Conservation (phyloP, 2,888 invertebrate genomes). For the Mythimna pallens region DNA sequence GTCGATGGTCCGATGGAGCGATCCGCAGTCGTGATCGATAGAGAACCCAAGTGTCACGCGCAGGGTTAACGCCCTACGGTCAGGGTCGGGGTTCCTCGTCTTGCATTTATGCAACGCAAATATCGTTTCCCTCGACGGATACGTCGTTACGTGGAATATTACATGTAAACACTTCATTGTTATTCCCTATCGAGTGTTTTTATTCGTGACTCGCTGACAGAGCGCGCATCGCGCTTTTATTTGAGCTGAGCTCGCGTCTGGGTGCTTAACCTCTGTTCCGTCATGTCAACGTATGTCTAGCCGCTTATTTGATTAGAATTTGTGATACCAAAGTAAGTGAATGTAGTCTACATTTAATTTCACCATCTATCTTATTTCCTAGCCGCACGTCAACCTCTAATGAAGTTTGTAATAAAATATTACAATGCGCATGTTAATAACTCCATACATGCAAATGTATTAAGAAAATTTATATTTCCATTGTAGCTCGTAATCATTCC, state of each 20-base stretch:
- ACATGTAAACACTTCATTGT: constrained; percentile 85
- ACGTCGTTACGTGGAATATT: constrained; percentile 86
- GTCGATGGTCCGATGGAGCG: constrained; percentile 80
- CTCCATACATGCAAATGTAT: constrained; percentile 31
- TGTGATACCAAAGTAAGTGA: constrained; percentile 25
- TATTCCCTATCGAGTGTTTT: constrained; percentile 80
- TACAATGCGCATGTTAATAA: constrained; percentile 35
- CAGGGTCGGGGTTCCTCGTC: constrained; percentile 85
- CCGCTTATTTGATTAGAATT: constrained; percentile 42
- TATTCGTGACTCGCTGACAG: constrained; percentile 73
- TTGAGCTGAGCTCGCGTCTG: constrained; percentile 59
- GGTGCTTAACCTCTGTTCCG: constrained; percentile 61
- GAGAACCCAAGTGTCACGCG: constrained; percentile 90
- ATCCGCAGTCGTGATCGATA: constrained; percentile 89
- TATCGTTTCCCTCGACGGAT: constrained; percentile 80
- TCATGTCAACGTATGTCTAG: constrained; percentile 58
- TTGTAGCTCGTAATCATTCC: constrained; percentile 40
- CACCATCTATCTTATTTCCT: constrained; percentile 17
- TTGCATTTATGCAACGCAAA: constrained; percentile 85
- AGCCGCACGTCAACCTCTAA: constrained; percentile 5
- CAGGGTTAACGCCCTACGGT: constrained; percentile 86
- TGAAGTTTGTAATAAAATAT: constrained; percentile 41
- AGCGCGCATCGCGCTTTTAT: constrained; percentile 64
- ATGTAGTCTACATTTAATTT: constrained; percentile 20
- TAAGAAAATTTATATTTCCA: constrained; percentile 43